Evolutionary conservation across 1,140 invertebrate species (phyloP).

Genomic region (Leptoteleia sp.): DNA sequence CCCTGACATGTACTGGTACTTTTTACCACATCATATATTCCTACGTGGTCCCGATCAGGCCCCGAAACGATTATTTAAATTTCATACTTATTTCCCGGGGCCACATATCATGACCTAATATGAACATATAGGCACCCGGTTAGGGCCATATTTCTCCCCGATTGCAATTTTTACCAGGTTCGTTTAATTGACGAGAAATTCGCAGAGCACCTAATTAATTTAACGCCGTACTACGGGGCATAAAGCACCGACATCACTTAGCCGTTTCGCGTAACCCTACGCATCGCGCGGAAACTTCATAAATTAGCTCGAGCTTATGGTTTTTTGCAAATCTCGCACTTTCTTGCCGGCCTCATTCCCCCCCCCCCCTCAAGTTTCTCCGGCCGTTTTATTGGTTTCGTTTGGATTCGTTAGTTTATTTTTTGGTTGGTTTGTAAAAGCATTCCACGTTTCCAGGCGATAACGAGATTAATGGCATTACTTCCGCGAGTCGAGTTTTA

Average conservation of each 20-base stretch:
- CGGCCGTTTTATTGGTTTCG: no score
- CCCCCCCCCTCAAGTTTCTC: no score
- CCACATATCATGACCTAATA: no score
- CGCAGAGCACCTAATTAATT: constrained; percentile 27
- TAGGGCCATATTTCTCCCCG: no score
- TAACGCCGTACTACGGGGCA: constrained; percentile 14
- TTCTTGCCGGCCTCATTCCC: no score
- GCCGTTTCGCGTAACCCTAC: constrained; percentile 3
- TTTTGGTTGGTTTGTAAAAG: constrained; percentile 55
- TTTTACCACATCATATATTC: no score
- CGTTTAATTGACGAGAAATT: constrained; percentile 40
- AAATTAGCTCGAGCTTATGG: constrained; percentile 36
- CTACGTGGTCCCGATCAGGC: no score
- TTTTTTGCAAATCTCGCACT: constrained; percentile 1
- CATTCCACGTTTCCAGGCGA: constrained; percentile 61
- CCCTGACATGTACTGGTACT: no score
- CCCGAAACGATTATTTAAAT: no score
- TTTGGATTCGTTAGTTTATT: no score
- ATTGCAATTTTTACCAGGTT: constrained; percentile 1
- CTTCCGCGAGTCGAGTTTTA: constrained; percentile 54
- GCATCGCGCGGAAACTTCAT: constrained; percentile 19
- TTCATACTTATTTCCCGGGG: no score
- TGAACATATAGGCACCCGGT: no score
- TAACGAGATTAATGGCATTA: constrained; percentile 64
- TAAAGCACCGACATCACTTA: constrained; percentile 21